Percentiles rank a stretch among this genome's conserved stretches.
These are phyloP conservation scores for Ceratitis capitata DNA, from an alignment of 1,140 invertebrate genomes.

Conservation along the genomic window DNA sequence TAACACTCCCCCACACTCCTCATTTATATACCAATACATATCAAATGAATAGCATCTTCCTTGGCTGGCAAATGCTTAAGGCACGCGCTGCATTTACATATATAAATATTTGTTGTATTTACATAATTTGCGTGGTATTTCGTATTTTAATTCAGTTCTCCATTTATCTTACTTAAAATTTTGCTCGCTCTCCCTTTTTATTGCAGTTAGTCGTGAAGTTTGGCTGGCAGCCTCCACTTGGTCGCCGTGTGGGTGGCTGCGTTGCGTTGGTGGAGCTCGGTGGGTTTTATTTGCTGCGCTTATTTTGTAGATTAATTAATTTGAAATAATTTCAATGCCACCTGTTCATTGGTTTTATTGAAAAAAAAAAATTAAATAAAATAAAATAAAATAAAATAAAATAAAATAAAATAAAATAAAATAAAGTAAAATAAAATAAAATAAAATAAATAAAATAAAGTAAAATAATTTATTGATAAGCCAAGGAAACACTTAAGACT, in stretches of 20 bases:
- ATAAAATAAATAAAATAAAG: no score
- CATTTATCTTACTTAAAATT: neutral
- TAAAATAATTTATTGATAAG: no score
- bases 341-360: no score
- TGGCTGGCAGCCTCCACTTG: neutral
- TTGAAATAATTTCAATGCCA: neutral
- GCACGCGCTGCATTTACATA: neutral
- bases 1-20: neutral
- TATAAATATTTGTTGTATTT: no score
- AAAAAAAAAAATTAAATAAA: no score
- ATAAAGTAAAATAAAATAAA: no score
- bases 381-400: no score
- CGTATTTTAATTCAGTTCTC: neutral
- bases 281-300: neutral
- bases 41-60: no score
- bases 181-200: neutral
- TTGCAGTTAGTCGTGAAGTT: neutral
- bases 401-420: no score
- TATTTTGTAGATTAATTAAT: neutral
- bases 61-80: neutral
- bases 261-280: neutral
- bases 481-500: no score
- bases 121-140: slow-evolving; percentile 16
- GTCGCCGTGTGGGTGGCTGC: neutral
- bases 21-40: no score